Base-by-base conservation (phyloP, 2,888 invertebrate genomes). In the Monoplex corrugatus region DNA sequence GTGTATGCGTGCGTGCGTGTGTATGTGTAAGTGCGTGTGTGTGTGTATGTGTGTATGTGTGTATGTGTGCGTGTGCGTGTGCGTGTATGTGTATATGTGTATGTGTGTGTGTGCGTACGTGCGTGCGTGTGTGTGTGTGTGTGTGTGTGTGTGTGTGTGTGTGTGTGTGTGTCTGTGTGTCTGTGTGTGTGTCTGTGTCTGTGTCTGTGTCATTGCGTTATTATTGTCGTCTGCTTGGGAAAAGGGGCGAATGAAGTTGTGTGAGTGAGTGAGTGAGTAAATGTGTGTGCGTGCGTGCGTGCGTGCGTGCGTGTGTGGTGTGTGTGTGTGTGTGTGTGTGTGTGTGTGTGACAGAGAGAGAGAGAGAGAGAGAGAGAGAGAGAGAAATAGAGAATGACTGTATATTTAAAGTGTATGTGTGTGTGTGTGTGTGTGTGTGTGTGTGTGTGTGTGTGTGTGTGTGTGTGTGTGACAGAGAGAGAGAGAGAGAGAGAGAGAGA, bases 41-140 rank as follows among this genome's bases (percentile, higher is more conserved):
- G 78, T 43, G 78, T 43, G 78, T 80, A 43, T 80, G 78, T 80
- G 78, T 80, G 78, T 80, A 28, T 80, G n/a, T 78, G 43, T 78
- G 43, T 40, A 28, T 40, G 78, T 78, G 43, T 23, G 78, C 2
- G 68, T 8, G 68, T 8, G 68, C 2, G 68, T n/a, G 68, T 32
- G 68, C 2, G 68, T 8, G 68, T 68, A 32, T 1, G n/a, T n/a
- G 68, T n/a, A 68, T n/a, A 8, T 68, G 1, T n/a, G 68, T 68
- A 1, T n/a, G 8, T 28, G 8, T 68, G 68, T 68, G 68, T 68
- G 68, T 68, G n/a, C n/a, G 50, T 19, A 50, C 50, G 50, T 50
- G 50, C 50, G n/a, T 68, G 68, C n/a, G 28, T 68, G 68, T 28
- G 68, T 68, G 68, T 13, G 68, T 13, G 13, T 28, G 68, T 68